These are phyloP conservation scores for Cosmia trapezina DNA, from an alignment of 2,888 invertebrate genomes.

Conservation along the genomic window DNA sequence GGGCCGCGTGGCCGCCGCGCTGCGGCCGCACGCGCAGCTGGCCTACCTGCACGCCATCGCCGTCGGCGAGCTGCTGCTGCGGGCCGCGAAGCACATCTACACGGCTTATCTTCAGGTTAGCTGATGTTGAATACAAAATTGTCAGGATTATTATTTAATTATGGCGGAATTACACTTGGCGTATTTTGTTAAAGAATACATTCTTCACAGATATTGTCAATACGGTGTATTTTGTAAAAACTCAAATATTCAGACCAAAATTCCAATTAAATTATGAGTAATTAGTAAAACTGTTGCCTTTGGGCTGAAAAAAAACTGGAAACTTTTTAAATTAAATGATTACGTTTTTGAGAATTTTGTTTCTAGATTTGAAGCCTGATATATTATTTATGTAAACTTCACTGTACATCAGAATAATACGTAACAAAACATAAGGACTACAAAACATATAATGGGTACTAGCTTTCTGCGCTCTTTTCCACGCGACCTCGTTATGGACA, in stretches of 20 bases:
- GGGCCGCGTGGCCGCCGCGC: slow-evolving; percentile 96
- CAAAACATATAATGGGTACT: too few relatives aligned
- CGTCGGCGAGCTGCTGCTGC: slow-evolving; percentile 96
- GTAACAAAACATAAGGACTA: neutral
- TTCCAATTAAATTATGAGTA: neutral
- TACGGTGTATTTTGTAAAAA: neutral
- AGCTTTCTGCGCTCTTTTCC: neutral
- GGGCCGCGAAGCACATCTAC: slow-evolving; percentile 98
- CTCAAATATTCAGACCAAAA: neutral
- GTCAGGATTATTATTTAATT: neutral
- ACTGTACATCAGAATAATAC: neutral
- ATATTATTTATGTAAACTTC: neutral
- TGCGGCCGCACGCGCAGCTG: slow-evolving; percentile 94
- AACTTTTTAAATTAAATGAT: neutral
- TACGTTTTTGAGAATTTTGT: neutral
- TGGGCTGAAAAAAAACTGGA: too few relatives aligned
- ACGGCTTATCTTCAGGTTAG: slow-evolving; percentile 83
- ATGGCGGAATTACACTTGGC: neutral
- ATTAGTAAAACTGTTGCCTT: neutral
- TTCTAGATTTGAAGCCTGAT: neutral
- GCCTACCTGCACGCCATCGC: slow-evolving; percentile 97
- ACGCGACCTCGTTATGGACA: neutral
- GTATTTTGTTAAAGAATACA: neutral
- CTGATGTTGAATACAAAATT: too few relatives aligned
- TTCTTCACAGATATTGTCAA: neutral